These are phyloP conservation scores for Brachypterus glaber DNA, from an alignment of 2,888 invertebrate genomes.

Conservation along the genomic window DNA sequence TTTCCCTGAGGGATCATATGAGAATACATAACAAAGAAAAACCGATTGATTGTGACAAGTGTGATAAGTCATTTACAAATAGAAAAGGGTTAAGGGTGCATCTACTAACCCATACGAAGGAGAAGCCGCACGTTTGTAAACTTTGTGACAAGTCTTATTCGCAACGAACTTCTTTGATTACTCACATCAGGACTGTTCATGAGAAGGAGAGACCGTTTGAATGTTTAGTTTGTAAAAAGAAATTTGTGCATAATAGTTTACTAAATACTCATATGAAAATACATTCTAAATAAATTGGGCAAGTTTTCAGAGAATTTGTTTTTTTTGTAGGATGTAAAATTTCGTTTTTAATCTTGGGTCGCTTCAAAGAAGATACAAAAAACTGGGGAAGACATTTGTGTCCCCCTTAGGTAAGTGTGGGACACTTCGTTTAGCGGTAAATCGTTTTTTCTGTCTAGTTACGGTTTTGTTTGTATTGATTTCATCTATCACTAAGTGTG, in stretches of 20 bases:
- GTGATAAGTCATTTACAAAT: slow-evolving; percentile 42
- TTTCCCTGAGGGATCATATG: not conserved
- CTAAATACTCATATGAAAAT: slow-evolving; percentile 10
- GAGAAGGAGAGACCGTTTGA: slow-evolving; percentile 45
- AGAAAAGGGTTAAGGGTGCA: slow-evolving; percentile 34
- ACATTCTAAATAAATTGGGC: slow-evolving; percentile 5
- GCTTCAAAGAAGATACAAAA: too few species aligned
- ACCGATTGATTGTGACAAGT: slow-evolving; percentile 39
- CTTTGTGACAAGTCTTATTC: slow-evolving; percentile 34
- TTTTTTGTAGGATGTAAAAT: too few species aligned
- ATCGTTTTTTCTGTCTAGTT: too few species aligned
- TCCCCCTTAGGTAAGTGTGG: too few species aligned
- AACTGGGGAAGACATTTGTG: too few species aligned
- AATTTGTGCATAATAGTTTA: slow-evolving; percentile 28
- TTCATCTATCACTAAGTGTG: too few species aligned
- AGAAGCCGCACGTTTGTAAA: slow-evolving; percentile 40
- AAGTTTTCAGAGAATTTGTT: too few species aligned
- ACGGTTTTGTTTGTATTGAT: too few species aligned
- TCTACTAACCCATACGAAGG: slow-evolving; percentile 38
- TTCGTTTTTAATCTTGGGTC: too few species aligned
- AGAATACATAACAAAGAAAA: slow-evolving; percentile 29
- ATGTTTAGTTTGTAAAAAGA: slow-evolving; percentile 42
- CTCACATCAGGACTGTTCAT: slow-evolving; percentile 40
- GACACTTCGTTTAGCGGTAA: too few species aligned
- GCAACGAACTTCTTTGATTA: slow-evolving; percentile 35